phyloP scores from a whole-genome alignment of 2,797 vertebrate species.

The Coregonus sp. region DNA sequence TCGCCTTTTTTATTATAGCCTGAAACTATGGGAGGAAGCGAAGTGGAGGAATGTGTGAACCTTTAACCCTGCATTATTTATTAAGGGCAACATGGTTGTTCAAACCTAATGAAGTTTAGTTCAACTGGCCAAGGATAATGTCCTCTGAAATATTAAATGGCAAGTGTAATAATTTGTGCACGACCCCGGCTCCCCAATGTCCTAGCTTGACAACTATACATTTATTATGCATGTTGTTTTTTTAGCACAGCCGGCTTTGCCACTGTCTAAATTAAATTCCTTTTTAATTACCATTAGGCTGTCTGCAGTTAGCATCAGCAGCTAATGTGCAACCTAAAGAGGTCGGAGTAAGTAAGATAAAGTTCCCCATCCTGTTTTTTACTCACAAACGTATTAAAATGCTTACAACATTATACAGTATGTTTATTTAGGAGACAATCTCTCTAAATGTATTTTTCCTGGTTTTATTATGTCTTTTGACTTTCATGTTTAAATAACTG shows the following conservation, averaged over 20 bases:
- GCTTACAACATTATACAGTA: background rate
- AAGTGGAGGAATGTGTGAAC: background rate
- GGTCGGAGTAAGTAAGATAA: background rate
- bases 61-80: background rate
- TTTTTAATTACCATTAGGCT: conserved; percentile 5
- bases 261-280: background rate
- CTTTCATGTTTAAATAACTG: background rate
- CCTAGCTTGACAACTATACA: background rate
- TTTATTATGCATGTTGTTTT: background rate
- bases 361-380: background rate
- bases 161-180: background rate
- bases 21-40: background rate
- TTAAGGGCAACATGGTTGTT: background rate
- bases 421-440: background rate
- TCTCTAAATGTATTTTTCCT: background rate
- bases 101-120: background rate
- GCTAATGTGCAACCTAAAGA: background rate
- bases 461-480: background rate
- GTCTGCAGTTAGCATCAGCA: background rate
- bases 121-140: background rate
- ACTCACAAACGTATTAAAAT: background rate
- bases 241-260: background rate
- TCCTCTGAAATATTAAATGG: background rate
- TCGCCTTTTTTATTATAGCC: background rate
- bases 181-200: background rate